phyloP scores from a whole-genome alignment of 35 echinoderm and acorn worm genomes.

The Holothuria glaberrima region DNA sequence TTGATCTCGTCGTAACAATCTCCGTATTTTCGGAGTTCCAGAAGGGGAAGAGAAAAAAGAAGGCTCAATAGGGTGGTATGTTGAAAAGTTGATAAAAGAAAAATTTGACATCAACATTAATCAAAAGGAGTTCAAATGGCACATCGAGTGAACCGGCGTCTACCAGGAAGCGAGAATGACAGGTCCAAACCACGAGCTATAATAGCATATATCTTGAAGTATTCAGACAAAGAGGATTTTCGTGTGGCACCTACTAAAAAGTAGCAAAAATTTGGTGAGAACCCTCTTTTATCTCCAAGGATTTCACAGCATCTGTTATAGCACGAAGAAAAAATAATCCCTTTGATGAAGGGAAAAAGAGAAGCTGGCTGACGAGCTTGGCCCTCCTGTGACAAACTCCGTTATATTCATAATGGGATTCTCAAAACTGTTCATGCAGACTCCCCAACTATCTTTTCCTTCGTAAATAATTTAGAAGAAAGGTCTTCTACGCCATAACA shows the following conservation, averaged over 20 bases:
- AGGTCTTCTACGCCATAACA: too few species aligned
- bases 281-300: background rate
- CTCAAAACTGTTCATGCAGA: too few species aligned
- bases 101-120: too few species aligned
- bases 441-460: too few species aligned
- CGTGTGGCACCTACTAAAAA: background rate
- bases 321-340: background rate
- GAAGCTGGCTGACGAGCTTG: too few species aligned
- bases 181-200: constrained; percentile 8
- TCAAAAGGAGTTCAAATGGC: background rate
- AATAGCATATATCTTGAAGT: background rate
- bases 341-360: background rate
- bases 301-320: background rate
- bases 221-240: background rate
- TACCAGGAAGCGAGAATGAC: background rate
- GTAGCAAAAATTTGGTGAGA: background rate
- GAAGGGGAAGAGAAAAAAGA: background rate
- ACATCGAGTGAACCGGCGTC: background rate
- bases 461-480: too few species aligned
- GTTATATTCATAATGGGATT: too few species aligned
- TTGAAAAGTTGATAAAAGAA: too few species aligned
- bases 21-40: constrained; percentile 8
- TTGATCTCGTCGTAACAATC: background rate
- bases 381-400: too few species aligned
- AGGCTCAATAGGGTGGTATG: background rate